These are phyloP conservation scores for Drosophila kuntzei DNA, from an alignment of 2,888 invertebrate species.

Conservation along the genomic window DNA sequence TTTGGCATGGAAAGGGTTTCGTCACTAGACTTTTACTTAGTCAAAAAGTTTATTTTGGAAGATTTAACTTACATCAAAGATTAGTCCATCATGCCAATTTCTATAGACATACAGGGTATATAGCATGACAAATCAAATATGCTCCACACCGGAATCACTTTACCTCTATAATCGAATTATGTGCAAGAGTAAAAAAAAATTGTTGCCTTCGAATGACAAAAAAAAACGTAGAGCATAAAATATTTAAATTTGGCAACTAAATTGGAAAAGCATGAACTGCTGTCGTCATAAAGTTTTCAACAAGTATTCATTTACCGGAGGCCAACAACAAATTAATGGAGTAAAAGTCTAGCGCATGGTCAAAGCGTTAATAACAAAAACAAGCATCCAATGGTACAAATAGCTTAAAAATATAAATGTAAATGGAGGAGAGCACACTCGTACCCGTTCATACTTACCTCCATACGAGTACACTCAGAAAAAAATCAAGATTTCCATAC, in stretches of 20 bases:
- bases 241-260: conserved; percentile 16
- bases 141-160: conserved; percentile 2
- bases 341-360: conserved; percentile 7
- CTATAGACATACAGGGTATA: background rate
- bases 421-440: conserved; percentile 3
- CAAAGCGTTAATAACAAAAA: conserved; percentile 36
- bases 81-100: background rate
- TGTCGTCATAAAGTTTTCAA: conserved; percentile 1
- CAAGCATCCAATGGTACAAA: conserved; percentile 27
- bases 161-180: conserved; percentile 6
- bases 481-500: too few species aligned
- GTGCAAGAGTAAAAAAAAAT: background rate
- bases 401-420: conserved; percentile 5
- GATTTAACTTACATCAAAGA: background rate
- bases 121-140: conserved; percentile 2
- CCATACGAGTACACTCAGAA: too few species aligned
- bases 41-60: too few species aligned
- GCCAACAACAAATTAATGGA: conserved; percentile 26
- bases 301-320: background rate
- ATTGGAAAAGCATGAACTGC: conserved; percentile 13
- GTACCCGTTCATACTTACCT: background rate
- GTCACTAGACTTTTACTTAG: too few species aligned
- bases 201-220: conserved; percentile 4
- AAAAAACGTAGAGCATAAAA: conserved; percentile 6
- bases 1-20: too few species aligned